Percentiles rank a stretch among this genome's conserved stretches.
Conservation (phyloP, 2,888 invertebrate genomes). For the Pegoplata infirma region DNA sequence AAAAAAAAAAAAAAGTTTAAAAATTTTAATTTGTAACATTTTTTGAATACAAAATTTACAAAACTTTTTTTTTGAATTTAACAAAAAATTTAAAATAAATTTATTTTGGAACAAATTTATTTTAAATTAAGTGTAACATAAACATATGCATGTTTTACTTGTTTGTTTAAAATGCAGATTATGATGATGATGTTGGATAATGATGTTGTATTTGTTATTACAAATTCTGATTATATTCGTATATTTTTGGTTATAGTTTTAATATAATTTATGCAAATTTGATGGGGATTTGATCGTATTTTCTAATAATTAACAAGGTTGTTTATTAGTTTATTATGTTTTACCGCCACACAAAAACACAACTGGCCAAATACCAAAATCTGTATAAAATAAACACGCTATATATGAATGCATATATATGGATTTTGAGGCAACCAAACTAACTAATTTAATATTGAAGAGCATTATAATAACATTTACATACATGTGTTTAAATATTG, state of each 20-base stretch:
- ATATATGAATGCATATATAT: too few species aligned
- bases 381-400: constrained; percentile 4
- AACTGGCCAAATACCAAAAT: constrained; percentile 38
- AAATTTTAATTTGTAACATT: constrained; percentile 45
- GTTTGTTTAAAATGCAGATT: neutral
- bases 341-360: constrained; percentile 5
- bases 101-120: neutral
- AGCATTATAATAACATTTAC: constrained; percentile 14
- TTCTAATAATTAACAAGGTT: constrained; percentile 61
- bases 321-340: constrained; percentile 47
- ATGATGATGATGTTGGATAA: neutral
- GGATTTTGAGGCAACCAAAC: constrained; percentile 10
- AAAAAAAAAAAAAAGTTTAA: constrained; percentile 46
- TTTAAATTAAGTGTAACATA: neutral
- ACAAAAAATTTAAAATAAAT: constrained; percentile 25
- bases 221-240: neutral
- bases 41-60: constrained; percentile 4
- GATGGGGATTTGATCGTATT: constrained; percentile 53
- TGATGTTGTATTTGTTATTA: neutral
- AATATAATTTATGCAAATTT: constrained; percentile 60
- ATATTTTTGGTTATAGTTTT: constrained; percentile 32
- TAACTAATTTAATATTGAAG: neutral
- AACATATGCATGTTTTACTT: neutral
- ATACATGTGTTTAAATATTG: constrained; percentile 7
- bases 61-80: constrained; percentile 28